phyloP scores from a whole-genome alignment of 2,797 vertebrate species.

The Thamnophis elegans region DNA sequence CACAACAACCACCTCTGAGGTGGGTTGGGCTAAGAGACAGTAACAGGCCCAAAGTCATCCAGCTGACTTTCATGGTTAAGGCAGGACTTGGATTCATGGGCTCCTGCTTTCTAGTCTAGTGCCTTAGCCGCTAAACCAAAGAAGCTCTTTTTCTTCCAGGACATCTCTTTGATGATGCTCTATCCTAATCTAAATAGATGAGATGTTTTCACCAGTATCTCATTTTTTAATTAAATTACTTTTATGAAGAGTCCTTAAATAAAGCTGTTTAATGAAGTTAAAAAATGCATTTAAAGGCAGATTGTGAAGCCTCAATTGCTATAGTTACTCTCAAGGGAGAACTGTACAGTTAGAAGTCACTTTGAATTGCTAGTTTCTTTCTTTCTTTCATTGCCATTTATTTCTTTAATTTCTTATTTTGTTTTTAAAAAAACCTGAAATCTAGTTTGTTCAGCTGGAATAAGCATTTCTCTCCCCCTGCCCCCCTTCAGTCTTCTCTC shows the following conservation, averaged over 20 bases:
- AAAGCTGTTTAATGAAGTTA: slow-evolving; percentile 75
- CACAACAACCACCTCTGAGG: not conserved
- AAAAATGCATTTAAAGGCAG: slow-evolving; percentile 70
- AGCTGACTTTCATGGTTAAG: not conserved
- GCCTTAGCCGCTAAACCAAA: not conserved
- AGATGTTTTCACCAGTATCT: slow-evolving; percentile 38
- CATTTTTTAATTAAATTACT: slow-evolving; percentile 69
- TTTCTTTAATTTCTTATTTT: slow-evolving; percentile 61
- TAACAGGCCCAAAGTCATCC: not conserved
- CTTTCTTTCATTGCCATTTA: slow-evolving; percentile 58
- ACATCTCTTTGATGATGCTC: slow-evolving; percentile 17
- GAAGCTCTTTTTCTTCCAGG: slow-evolving; percentile 31
- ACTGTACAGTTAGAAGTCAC: slow-evolving; percentile 55
- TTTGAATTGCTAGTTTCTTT: slow-evolving; percentile 56
- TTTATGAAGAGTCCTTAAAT: slow-evolving; percentile 70
- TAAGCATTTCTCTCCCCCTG: slow-evolving; percentile 25
- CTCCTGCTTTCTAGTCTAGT: not conserved
- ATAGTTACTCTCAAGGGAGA: slow-evolving; percentile 70
- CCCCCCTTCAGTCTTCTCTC: not conserved
- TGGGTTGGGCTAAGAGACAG: not conserved
- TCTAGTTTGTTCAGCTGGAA: slow-evolving; percentile 27
- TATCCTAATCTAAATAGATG: slow-evolving; percentile 5
- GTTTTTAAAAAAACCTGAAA: slow-evolving; percentile 9
- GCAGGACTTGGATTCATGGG: not conserved
- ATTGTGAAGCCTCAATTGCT: slow-evolving; percentile 67